Conservation (phyloP, 2,888 invertebrate species). For the Idaea straminata region DNA sequence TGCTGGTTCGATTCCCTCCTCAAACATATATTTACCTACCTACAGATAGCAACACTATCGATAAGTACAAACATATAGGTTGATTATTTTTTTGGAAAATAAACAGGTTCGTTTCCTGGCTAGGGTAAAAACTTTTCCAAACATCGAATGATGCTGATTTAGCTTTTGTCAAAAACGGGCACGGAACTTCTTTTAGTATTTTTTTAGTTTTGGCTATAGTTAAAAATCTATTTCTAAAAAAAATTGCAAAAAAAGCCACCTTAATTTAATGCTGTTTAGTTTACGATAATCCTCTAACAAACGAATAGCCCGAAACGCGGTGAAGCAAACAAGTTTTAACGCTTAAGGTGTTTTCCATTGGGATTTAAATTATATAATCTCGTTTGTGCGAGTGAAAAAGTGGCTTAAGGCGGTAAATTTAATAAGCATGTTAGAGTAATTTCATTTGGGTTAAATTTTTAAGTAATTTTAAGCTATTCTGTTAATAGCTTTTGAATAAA, state of each 20-base stretch:
- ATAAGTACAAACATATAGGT: too few relatives aligned
- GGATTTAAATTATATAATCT: not conserved
- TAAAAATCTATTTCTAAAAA: not conserved
- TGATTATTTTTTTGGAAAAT: too few relatives aligned
- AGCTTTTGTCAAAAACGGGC: too few relatives aligned
- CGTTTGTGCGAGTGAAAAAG: not conserved
- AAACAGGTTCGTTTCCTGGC: too few relatives aligned
- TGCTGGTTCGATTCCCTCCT: too few relatives aligned
- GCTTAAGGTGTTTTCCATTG: not conserved
- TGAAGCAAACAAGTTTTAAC: not conserved
- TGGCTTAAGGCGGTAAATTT: slow-evolving; percentile 1
- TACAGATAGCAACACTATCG: too few relatives aligned
- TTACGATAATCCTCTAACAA: slow-evolving; percentile 24
- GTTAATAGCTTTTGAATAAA: not conserved
- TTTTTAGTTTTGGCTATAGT: not conserved
- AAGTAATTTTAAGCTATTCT: not conserved
- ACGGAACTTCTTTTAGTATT: too few relatives aligned
- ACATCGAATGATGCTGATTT: too few relatives aligned
- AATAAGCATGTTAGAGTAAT: not conserved
- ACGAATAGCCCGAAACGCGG: not conserved
- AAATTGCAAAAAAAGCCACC: not conserved
- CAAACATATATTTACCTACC: too few relatives aligned
- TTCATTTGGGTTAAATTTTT: not conserved
- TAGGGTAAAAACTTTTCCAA: too few relatives aligned
- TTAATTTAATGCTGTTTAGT: slow-evolving; percentile 23